Conservation (phyloP, 2,888 invertebrate genomes). For the Nomada hirtipes region DNA sequence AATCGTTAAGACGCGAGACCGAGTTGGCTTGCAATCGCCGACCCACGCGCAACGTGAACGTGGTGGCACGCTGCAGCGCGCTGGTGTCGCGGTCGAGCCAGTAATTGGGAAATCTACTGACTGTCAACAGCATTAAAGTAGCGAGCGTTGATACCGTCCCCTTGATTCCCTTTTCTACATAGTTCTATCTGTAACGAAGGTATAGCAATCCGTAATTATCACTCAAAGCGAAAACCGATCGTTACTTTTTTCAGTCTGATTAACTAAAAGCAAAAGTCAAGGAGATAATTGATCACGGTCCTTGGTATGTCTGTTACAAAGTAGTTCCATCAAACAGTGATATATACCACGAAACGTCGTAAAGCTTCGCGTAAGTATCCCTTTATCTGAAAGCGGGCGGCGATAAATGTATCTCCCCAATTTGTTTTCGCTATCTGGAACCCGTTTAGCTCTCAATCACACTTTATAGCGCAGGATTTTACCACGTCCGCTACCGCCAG, state of each 20-base stretch:
- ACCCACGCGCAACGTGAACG: conserved; percentile 58
- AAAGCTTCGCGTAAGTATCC: conserved; percentile 3
- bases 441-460: conserved; percentile 41
- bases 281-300: neutral
- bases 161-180: too few species aligned
- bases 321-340: conserved; percentile 9
- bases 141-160: neutral
- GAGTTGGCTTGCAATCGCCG: conserved; percentile 51
- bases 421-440: conserved; percentile 48
- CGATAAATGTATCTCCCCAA: conserved; percentile 38
- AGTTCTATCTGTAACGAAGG: too few species aligned
- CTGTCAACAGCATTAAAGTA: neutral
- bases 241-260: too few species aligned
- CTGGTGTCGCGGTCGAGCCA: conserved; percentile 24
- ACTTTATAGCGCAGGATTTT: conserved; percentile 44
- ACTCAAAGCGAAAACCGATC: too few species aligned
- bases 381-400: conserved; percentile 29
- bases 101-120: neutral
- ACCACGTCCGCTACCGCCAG: neutral
- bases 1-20: conserved; percentile 65
- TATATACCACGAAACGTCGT: conserved; percentile 3
- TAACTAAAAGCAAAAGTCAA: too few species aligned
- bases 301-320: neutral
- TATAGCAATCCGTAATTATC: too few species aligned
- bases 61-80: conserved; percentile 56